Evolutionary conservation across 92 coral and sea anemone genomes (phyloP).

Genomic region (Phenganax stokvisi): DNA sequence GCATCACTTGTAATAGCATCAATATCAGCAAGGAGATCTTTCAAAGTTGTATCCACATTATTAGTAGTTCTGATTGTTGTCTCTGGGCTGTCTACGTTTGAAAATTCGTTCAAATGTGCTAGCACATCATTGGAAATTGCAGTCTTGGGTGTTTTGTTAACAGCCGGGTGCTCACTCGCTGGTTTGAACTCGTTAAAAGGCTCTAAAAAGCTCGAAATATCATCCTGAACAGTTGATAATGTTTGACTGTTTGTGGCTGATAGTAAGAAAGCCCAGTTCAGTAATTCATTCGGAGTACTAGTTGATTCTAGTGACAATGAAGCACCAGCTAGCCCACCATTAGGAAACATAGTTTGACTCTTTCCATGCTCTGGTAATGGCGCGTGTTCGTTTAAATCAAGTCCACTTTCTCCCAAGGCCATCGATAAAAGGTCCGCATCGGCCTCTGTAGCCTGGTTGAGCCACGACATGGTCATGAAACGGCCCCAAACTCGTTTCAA

Average conservation of each 20-base stretch:
- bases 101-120: background rate
- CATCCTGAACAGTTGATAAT: slow-evolving; percentile 8
- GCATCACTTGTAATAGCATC: background rate
- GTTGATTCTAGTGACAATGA: slow-evolving; percentile 42
- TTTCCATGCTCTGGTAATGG: background rate
- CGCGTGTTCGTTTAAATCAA: slow-evolving; percentile 58
- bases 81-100: background rate
- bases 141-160: background rate
- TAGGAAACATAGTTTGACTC: slow-evolving; percentile 43
- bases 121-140: background rate
- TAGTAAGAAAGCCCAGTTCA: slow-evolving; percentile 35
- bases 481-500: background rate
- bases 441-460: background rate
- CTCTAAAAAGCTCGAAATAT: background rate
- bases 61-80: background rate
- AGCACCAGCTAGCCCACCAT: slow-evolving; percentile 20
- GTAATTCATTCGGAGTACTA: slow-evolving; percentile 29
- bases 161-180: background rate
- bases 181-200: slow-evolving; percentile 20
- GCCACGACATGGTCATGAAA: slow-evolving; percentile 20
- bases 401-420: slow-evolving; percentile 77
- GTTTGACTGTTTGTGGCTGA: slow-evolving; percentile 11
- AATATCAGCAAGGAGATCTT: background rate
- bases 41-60: background rate
- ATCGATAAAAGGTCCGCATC: slow-evolving; percentile 64